Evolutionary conservation across 2,888 invertebrate species (phyloP), one percentile per base, ranked within the genome.

Genomic region (Therioaphis trifolii): DNA sequence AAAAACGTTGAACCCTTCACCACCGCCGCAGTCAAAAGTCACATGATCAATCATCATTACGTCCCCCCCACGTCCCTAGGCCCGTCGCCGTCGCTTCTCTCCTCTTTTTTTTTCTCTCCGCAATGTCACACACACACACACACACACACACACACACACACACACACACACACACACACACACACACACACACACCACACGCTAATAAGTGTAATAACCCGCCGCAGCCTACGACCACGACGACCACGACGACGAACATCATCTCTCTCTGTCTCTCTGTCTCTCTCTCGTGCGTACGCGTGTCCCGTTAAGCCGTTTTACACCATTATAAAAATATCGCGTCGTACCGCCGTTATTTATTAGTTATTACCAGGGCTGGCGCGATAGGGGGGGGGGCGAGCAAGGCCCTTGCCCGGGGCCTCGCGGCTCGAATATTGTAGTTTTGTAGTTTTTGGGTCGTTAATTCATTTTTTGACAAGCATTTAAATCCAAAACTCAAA

Each of bases 41-140:
- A 74, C 82, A 82, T 82, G 12, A 82, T 82, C 82, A 82, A 82
- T 82, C 82, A 82, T 82, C 82, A 82, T 82, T 82, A 80, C 71
- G 61, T 35, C 66, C 66, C 35, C 12, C 40, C 69, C 68, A 35
- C 15, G 4, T 9, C 24, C 66, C 46, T n/a, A n/a, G n/a, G 24
- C 46, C 12, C 58, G 14, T 7, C 40, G 5, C n/a, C 43, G 63
- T 27, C 49, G 12, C 72, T 24, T n/a, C 46, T 11, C 24, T 46
- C 15, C 35, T 68, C 21, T 68, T 68, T 66, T 35, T 35, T 35
- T 35, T 35, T 35, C 35, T 9, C 3, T 11, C 27, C 76, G 76
- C 35, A n/a, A 29, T 21, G 52, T 15, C 24, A 21, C 21, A 35
- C 55, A n/a, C 72, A 52, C n/a, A 55, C 72, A n/a, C n/a, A n/a